These are phyloP conservation scores for Monarcha castaneiventris DNA, from an alignment of 2,113 vertebrate genomes.

Conservation along the genomic window DNA sequence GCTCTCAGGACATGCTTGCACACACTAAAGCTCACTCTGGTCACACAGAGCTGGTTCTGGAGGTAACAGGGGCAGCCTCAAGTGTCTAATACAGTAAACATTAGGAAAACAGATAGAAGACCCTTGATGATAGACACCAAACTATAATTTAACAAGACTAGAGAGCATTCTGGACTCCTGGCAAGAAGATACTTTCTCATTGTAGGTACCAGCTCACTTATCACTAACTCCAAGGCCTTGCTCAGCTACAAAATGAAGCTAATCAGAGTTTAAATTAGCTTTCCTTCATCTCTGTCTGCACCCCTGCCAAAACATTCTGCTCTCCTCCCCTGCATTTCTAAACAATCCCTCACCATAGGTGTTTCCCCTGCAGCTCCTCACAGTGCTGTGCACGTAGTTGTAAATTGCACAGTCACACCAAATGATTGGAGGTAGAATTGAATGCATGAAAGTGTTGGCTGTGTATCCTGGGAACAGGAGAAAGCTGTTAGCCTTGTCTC, in stretches of 20 bases:
- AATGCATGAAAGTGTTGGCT: not conserved
- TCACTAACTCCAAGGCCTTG: not conserved
- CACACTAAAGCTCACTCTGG: rapidly evolving
- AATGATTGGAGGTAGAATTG: not conserved
- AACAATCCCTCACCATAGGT: not conserved
- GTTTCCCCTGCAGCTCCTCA: not conserved
- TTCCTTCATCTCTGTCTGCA: not conserved
- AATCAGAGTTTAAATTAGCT: not conserved
- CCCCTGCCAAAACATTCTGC: not conserved
- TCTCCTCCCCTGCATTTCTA: not conserved
- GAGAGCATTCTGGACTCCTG: not conserved
- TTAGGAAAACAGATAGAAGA: not conserved
- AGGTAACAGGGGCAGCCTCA: not conserved
- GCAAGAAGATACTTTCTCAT: not conserved
- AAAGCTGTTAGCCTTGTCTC: not conserved
- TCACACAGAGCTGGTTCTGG: not conserved
- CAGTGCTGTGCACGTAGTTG: rapidly evolving
- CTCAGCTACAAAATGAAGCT: not conserved
- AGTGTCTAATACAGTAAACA: not conserved
- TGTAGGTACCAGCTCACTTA: not conserved
- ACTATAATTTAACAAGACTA: not conserved
- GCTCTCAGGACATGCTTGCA: rapidly evolving
- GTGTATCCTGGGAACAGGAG: not conserved
- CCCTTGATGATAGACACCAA: not conserved
- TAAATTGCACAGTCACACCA: not conserved